Base-by-base conservation (phyloP, 2,888 invertebrate species). In the Rhodophaea formosa region DNA sequence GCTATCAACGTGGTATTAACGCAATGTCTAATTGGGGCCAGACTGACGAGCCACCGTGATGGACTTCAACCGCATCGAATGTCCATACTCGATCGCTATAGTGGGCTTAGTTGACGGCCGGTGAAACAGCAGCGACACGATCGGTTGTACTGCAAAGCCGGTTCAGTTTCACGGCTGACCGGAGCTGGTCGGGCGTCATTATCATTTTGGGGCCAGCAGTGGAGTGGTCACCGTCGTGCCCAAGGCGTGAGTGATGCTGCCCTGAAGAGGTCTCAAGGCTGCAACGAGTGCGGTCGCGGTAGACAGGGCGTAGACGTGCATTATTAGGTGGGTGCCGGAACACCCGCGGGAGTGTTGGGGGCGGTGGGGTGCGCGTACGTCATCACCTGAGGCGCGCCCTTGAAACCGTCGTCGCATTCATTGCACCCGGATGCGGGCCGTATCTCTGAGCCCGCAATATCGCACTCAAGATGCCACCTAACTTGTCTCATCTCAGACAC, bases 261-360 rank as follows among this genome's bases (percentile, higher is more conserved):
- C 77, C 78, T 79, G 70, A 73, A 79, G 80, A 83, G 80, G 75
- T 83, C 85, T 86, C 84, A 88, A 89, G 87, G 86, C 83, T 90
- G 89, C 89, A 88, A 78, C 85, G 88, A 80, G 83, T 86, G 88
- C 88, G 86, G 88, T 83, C 85, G 80, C 80, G 84, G 90, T 75
- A 91, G 91, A 91, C 91, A 83, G 84, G 79, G 88, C 84, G 89
- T 86, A 91, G 91, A 91, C 91, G 88, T 91, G 91, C 91, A 91
- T 91, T 91, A 91, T 91, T 90, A 91, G 91, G 91, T 88, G 90
- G 90, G 90, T 88, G 88, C 86, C 85, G 88, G 84, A 86, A 86
- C 86, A 85, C 86, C 86, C 85, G 80, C 82, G 84, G 85, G 84
- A 79, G 82, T 71, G 68, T 71, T 72, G 78, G 78, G 80, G 77